Conservation (phyloP, 2,113 vertebrate species). For the Oceanodroma tethys region DNA sequence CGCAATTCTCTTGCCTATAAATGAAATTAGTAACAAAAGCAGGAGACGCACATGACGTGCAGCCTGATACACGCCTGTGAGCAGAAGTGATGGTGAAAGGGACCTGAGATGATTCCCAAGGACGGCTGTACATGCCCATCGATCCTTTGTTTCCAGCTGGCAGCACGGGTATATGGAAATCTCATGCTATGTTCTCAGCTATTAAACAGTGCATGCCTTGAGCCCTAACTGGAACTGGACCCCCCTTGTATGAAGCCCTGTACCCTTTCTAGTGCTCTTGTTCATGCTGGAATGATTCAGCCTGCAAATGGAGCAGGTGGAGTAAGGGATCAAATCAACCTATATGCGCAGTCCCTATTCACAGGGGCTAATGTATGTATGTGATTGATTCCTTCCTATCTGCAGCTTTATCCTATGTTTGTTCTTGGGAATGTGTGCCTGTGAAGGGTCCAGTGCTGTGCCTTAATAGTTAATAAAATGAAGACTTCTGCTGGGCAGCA, state of each 20-base stretch:
- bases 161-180: accelerated
- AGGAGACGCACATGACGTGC: background rate
- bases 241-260: accelerated
- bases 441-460: background rate
- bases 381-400: background rate
- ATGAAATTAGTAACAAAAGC: background rate
- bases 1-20: background rate
- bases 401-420: background rate
- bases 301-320: background rate
- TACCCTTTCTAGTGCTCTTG: background rate
- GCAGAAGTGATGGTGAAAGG: background rate
- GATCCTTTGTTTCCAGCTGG: background rate
- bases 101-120: background rate
- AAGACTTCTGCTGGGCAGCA: background rate
- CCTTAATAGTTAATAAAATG: background rate
- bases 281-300: background rate
- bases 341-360: accelerated
- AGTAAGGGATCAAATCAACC: background rate
- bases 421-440: background rate
- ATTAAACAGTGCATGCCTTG: background rate
- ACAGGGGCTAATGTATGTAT: too few relatives aligned
- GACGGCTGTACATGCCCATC: accelerated
- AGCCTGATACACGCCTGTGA: background rate
- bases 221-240: background rate
- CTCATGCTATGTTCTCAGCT: background rate